Percentiles rank a stretch among this genome's conserved stretches.
Conservation (phyloP, 2,797 vertebrate genomes). For the Centroberyx gerrardi region DNA sequence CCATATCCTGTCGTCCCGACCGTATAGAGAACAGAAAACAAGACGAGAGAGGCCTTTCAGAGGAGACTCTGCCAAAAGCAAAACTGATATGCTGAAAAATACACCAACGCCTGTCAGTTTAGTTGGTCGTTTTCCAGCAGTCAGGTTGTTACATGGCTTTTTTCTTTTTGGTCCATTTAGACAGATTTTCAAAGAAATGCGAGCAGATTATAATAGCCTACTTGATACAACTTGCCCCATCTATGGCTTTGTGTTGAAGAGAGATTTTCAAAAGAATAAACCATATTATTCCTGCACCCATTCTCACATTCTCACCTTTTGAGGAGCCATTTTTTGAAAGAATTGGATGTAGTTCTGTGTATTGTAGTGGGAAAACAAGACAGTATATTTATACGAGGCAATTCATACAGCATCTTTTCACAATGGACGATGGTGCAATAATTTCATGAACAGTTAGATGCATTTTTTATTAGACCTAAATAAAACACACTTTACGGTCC, state of each 20-base stretch:
- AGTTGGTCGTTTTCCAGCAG: not conserved
- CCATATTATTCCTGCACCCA: too few species aligned
- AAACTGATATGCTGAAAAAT: not conserved
- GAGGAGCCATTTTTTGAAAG: too few species aligned
- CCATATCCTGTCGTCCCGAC: conserved; percentile 6
- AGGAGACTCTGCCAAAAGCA: not conserved
- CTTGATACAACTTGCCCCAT: not conserved
- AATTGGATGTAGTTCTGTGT: too few species aligned
- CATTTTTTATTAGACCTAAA: too few species aligned
- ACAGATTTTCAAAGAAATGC: conserved; percentile 10
- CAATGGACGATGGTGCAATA: too few species aligned
- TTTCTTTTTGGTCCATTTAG: not conserved
- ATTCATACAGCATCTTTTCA: too few species aligned
- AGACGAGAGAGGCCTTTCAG: not conserved
- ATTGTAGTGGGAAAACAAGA: too few species aligned
- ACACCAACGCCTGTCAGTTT: not conserved
- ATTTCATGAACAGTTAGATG: too few species aligned
- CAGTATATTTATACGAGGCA: too few species aligned
- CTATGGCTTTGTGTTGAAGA: not conserved
- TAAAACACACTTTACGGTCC: not conserved
- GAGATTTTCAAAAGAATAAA: too few species aligned
- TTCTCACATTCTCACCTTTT: too few species aligned
- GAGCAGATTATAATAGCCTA: not conserved
- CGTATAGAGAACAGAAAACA: conserved; percentile 9
- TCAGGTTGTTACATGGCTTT: not conserved